Evolutionary conservation across 2,888 invertebrate species (phyloP), one percentile per base, ranked within the genome.

Genomic region (Pristionchus entomophagus): DNA sequence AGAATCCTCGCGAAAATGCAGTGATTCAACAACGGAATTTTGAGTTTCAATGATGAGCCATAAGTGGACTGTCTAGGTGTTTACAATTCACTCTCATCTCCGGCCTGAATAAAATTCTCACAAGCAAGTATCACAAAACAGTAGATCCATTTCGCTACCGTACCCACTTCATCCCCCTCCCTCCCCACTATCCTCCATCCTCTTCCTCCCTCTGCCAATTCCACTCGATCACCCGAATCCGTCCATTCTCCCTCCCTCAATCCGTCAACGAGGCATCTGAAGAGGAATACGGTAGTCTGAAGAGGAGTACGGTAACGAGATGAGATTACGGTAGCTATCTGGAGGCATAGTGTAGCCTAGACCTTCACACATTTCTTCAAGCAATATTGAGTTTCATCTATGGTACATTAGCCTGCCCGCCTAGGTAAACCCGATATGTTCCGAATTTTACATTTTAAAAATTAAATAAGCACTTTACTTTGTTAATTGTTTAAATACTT

Each of bases 141-240:
- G 38, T 38, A 62, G 14, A 32, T 69, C 3, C 22, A 29, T 62
- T n/a, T n/a, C n/a, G n/a, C 56, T 56, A 65, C 14, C 26, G 12
- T n/a, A 65, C 65, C n/a, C n/a, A n/a, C n/a, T 56, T 81, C 81
- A 29, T 81, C 81, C 35, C 81, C 81, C 32, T 81, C 81, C 38
- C 81, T 51, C 1, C 81, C 81, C 81, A 19, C 56, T 19, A 81
- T 45, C 35, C 35, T 56, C 81, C 81, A 81, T 81, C 81, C 77
- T n/a, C n/a, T n/a, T 77, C 45, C 81, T 56, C 56, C 56, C 2
- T 78, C 49, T 6, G 32, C 81, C 35, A 3, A n/a, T 45, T 83
- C 83, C 41, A 65, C 83, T 45, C 45, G 26, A 49, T 83, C 83
- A 2, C 83, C 83, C 6, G 41, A 51, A 29, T 65, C 45, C 32